Percentiles rank a stretch among this genome's conserved stretches.
These are phyloP conservation scores for Acanthurus tractus DNA, from an alignment of 2,797 vertebrate species.

Conservation along the genomic window DNA sequence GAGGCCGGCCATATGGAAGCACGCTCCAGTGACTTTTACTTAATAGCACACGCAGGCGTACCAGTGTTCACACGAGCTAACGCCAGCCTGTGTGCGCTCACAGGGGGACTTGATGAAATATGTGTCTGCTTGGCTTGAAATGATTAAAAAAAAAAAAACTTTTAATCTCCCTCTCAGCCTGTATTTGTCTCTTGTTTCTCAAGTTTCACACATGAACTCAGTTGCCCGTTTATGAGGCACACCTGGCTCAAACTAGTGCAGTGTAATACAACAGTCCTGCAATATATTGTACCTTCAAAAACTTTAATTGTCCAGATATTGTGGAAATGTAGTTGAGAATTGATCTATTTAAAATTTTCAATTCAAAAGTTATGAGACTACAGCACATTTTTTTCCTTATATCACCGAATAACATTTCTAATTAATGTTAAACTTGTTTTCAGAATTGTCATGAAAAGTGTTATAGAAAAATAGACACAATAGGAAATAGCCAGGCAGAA, in stretches of 20 bases:
- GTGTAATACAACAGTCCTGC: not conserved
- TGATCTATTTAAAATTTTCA: no score
- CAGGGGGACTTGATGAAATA: constrained; percentile 40
- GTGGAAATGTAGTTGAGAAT: not conserved
- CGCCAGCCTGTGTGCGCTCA: constrained; percentile 13
- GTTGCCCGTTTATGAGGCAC: not conserved
- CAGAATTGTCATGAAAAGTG: no score
- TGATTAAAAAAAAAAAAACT: constrained; percentile 10
- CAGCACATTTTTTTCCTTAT: no score
- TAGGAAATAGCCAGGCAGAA: no score
- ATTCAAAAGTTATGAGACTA: no score
- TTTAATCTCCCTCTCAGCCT: constrained; percentile 12
- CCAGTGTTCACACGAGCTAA: constrained; percentile 30
- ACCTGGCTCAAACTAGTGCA: not conserved
- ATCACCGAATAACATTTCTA: no score
- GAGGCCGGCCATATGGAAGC: constrained; percentile 51
- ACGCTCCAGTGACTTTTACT: constrained; percentile 63
- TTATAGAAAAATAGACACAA: no score
- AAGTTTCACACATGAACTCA: not conserved
- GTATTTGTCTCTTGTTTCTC: constrained; percentile 16
- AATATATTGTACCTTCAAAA: not conserved
- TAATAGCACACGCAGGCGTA: constrained; percentile 45
- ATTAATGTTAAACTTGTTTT: no score
- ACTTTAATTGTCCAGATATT: not conserved
- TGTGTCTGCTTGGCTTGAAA: constrained; percentile 26